Base-by-base conservation (phyloP, 2,113 vertebrate species). In the Mastomys natalensis region DNA sequence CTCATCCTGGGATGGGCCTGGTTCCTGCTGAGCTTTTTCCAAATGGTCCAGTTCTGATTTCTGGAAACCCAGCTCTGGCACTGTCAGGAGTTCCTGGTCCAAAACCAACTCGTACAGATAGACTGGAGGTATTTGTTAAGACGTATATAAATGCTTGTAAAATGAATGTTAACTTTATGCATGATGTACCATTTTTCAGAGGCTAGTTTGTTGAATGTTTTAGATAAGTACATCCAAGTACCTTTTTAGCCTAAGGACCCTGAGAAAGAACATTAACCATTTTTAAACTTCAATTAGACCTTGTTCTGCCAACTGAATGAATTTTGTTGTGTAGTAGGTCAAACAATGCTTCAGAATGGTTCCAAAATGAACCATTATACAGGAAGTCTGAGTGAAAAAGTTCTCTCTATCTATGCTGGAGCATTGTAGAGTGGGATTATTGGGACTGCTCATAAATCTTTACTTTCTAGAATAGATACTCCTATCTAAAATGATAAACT, bases 61-160 rank as follows among this genome's bases (percentile, higher is more conserved):
- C 99, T 13, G 99, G 99, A 98, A 99, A 99, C 98, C 99, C 99
- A 73, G 98, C 99, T 62, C 98, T 99, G 82, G 97, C 99, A 92
- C 98, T 99, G 96, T 98, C 99, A 87, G 99, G 99, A 97, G 98
- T 99, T 98, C 98, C 99, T 31, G 98, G 97, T 93, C 99, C 99
- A 98, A 99, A 99, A 98, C 99, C 99, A 97, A 97, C 99, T 97
- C 99, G 99, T 98, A 99, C 99, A 58, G 99, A 99, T 99, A 99
- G 99, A 98, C 99, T 99, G 97, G 99, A 99, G 99, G 99, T 99
- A 99, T 97, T 98, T 98, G 73, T 70, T 45, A 72, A 58, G 1
- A 97, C 90, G 97, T 93, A 92, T 95, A 55, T 7, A 43, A 80
- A 73, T 89, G 82, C 19, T 13, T 81, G 24, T 55, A 73, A 72